Percentiles rank a stretch among this genome's conserved stretches.
phyloP scores from a whole-genome alignment of 2,113 vertebrate genomes.

The Nannobrachium achirus region DNA sequence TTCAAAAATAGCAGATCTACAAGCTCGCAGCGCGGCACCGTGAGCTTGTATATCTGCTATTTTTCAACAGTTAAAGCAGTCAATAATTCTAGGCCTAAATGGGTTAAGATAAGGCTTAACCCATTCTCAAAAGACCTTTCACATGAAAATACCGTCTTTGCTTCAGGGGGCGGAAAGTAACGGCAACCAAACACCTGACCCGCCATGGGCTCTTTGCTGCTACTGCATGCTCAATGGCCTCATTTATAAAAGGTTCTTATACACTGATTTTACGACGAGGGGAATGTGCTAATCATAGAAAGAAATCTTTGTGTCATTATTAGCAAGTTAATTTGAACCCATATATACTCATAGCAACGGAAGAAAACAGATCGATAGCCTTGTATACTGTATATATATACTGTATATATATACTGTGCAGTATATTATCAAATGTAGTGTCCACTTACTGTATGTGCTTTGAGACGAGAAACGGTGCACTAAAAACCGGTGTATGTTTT shows the following conservation, averaged over 20 bases:
- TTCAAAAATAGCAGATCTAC: too few relatives aligned
- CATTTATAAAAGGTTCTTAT: background rate
- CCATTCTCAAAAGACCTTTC: too few relatives aligned
- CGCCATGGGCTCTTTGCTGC: background rate
- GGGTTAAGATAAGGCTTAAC: too few relatives aligned
- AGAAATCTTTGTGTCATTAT: background rate
- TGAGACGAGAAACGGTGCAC: constrained; percentile 4
- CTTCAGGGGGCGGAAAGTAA: background rate
- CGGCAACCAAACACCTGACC: background rate
- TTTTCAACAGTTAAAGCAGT: too few relatives aligned
- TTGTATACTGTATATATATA: background rate
- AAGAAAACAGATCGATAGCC: background rate
- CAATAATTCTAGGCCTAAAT: too few relatives aligned
- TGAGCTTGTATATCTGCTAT: too few relatives aligned
- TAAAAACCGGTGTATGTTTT: background rate
- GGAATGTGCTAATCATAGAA: background rate
- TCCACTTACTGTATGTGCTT: background rate
- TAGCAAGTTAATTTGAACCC: background rate
- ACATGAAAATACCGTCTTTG: too few relatives aligned
- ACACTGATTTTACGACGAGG: background rate
- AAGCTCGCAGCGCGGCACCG: too few relatives aligned
- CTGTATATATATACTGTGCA: too few relatives aligned
- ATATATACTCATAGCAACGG: background rate
- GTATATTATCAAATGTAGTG: background rate
- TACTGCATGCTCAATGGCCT: background rate